Percentiles rank a stretch among this genome's conserved stretches.
Evolutionary conservation across 2,113 vertebrate genomes (phyloP).

Genomic region (Zosterops hypoxanthus): DNA sequence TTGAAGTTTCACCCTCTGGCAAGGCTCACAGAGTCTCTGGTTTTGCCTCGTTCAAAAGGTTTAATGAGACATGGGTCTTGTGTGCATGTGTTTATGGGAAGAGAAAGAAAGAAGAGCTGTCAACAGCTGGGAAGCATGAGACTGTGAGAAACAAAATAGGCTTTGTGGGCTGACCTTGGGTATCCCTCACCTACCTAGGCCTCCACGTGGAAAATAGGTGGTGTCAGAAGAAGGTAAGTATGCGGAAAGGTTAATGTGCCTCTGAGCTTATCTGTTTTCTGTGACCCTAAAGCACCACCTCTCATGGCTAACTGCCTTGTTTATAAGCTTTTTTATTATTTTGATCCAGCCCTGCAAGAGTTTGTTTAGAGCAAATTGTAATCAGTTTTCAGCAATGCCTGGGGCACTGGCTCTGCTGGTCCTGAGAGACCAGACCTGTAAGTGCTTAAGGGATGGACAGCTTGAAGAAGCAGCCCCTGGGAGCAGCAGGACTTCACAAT

Average conservation of each 20-base stretch:
- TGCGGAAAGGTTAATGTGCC: neutral
- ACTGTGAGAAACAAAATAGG: neutral
- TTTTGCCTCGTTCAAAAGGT: neutral
- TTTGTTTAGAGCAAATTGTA: neutral
- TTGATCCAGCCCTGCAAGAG: neutral
- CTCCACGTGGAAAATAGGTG: neutral
- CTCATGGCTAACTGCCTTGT: neutral
- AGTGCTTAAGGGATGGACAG: neutral
- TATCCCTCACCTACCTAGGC: neutral
- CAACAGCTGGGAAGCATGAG: neutral
- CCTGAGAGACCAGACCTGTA: neutral
- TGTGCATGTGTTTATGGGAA: neutral
- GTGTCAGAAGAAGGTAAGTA: neutral
- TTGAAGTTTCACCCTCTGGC: constrained; percentile 10
- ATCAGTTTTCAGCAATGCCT: neutral
- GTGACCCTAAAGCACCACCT: neutral
- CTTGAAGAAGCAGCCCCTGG: neutral
- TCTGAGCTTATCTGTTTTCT: neutral
- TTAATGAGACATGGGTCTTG: neutral
- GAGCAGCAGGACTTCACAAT: neutral
- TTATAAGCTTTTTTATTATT: neutral
- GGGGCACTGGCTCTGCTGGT: neutral
- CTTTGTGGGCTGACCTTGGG: neutral
- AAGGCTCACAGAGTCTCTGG: neutral
- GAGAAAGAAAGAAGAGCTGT: neutral